Evolutionary conservation across 2,888 invertebrate species (phyloP).

Genomic region (Volucella bombylans): DNA sequence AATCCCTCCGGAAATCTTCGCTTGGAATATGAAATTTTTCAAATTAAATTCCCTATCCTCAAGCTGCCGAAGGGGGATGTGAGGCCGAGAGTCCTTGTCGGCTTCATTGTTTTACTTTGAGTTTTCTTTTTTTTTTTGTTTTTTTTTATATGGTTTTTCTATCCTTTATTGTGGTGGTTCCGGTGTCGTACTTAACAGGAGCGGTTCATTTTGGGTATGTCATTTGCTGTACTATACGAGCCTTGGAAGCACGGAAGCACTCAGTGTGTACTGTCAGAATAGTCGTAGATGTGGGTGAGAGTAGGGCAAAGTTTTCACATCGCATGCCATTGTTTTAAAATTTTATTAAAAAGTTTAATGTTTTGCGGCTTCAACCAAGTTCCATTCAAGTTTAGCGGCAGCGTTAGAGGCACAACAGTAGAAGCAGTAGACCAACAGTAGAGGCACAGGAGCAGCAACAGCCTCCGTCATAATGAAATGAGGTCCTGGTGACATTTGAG

Average conservation of each 20-base stretch:
- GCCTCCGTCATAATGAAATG: slow-evolving; percentile 70
- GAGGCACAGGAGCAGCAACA: slow-evolving; percentile 56
- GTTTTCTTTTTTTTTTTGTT: slow-evolving; percentile 23
- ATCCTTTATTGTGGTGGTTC: slow-evolving; percentile 67
- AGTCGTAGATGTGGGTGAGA: slow-evolving; percentile 12
- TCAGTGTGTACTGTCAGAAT: slow-evolving; percentile 20
- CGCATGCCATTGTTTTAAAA: slow-evolving; percentile 74
- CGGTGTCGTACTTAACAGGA: slow-evolving; percentile 68
- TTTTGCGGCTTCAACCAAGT: slow-evolving; percentile 73
- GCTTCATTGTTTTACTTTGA: slow-evolving; percentile 61
- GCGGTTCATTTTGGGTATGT: slow-evolving; percentile 67
- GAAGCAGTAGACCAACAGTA: slow-evolving; percentile 42
- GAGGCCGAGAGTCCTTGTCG: slow-evolving; percentile 46
- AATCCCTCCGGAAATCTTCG: slow-evolving; percentile 47
- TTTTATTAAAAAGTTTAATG: slow-evolving; percentile 74
- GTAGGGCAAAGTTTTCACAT: slow-evolving; percentile 72
- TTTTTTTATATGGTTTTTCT: slow-evolving; percentile 49
- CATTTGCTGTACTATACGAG: slow-evolving; percentile 50
- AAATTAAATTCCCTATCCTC: slow-evolving; percentile 45
- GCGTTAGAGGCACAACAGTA: slow-evolving; percentile 52
- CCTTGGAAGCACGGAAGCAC: slow-evolving; percentile 16
- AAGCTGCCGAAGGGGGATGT: not conserved
- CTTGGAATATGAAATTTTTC: slow-evolving; percentile 55
- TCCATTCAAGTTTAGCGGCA: slow-evolving; percentile 68
- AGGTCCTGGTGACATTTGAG: slow-evolving; percentile 73